phyloP scores from a whole-genome alignment of 2,113 vertebrate species.

The Oreochromis spilurus region DNA sequence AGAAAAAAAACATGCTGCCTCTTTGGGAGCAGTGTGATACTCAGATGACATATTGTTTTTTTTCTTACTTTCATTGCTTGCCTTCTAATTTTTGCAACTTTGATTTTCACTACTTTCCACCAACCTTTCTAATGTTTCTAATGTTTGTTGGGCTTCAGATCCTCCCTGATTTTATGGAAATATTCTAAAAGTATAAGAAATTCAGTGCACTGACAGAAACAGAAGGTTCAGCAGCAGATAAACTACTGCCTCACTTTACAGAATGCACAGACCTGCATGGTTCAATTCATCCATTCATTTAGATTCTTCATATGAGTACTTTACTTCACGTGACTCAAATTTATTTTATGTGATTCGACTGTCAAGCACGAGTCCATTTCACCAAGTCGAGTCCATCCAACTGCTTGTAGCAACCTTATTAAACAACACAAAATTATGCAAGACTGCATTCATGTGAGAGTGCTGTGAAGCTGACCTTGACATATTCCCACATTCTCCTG shows the following conservation, averaged over 20 bases:
- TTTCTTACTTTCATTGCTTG: neutral
- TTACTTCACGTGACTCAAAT: neutral
- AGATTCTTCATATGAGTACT: neutral
- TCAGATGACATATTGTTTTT: neutral
- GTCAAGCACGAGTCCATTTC: neutral
- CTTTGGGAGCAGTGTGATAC: neutral
- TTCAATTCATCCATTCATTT: neutral
- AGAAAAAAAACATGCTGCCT: neutral
- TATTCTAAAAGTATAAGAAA: neutral
- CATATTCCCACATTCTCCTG: neutral
- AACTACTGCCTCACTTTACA: neutral
- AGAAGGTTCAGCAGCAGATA: neutral
- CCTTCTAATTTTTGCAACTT: neutral
- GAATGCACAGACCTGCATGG: neutral
- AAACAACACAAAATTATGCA: neutral
- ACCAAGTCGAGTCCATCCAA: neutral
- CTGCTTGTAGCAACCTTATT: neutral
- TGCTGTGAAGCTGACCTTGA: neutral
- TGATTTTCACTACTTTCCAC: neutral
- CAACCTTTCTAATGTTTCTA: neutral
- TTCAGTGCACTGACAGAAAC: neutral
- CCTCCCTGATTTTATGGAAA: neutral
- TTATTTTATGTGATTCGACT: neutral
- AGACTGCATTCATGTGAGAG: neutral
- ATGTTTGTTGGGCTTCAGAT: neutral